Base-by-base conservation (phyloP, 2,797 vertebrate genomes). In the Melanotaenia pygmaea region DNA sequence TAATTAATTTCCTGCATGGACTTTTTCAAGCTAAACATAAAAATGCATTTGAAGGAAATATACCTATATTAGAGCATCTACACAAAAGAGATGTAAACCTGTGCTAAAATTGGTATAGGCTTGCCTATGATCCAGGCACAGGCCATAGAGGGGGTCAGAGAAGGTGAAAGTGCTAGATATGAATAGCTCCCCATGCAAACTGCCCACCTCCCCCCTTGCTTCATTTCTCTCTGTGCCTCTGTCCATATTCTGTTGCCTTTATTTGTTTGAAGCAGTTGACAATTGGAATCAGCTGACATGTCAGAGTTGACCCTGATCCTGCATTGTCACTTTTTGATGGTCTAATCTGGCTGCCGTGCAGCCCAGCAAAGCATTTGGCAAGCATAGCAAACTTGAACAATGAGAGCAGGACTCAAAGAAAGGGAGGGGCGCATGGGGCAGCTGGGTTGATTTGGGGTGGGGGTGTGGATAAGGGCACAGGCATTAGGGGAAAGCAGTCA, bases 281-380 rank as follows among this genome's bases (percentile, higher is more conserved):
- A 94, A 85, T 92, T 81, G 87, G 94, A 93, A 94, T 92, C 90
- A 68, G 83, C 94, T 96, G 93, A 95, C 88, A 70, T 87, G 92
- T 85, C 59, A 89, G 59, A 88, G 90, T 64, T 84, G 86, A 79
- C 85, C 91, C 92, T 91, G 88, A 89, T 90, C 94, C 93, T 93
- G 93, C 94, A 94, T 95, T 95, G 91, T 95, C 89, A 93, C 93
- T 94, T 94, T 92, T 95, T 92, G 88, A 87, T 93, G 91, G 84
- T 87, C 93, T 93, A 95, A 95, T 95, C 91, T 95, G 92, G 92
- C 89, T 54, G 90, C 94, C 93, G 84, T 92, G 94, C 91, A 77
- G 93, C 80, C 80, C 86, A 86, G 92, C 70, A 90, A 94, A 94
- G 93, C 91, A 93, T 91, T 94, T 93, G 92, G 89, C 89, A 94